Base-by-base conservation (phyloP, 2,888 invertebrate genomes). In the Sinotaia quadrata region DNA sequence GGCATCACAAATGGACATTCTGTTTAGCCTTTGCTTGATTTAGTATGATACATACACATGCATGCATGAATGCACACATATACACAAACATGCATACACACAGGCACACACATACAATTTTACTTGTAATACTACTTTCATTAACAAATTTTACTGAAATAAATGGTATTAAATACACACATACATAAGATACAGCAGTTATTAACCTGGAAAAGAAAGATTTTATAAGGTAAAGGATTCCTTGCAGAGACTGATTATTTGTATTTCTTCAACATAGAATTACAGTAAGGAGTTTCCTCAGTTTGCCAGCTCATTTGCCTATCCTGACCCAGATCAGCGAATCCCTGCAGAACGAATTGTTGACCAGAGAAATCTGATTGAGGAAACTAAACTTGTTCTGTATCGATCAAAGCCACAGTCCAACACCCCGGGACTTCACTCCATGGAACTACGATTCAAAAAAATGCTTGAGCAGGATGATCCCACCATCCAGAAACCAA, bases 331-430 rank as follows among this genome's bases (percentile, higher is more conserved):
- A 21, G 69, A 75, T n/a, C 68, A 67, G 27, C 73, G 78, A 24
- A 69, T 74, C 21, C 81, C 82, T 5, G 83, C 86, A 2, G 73
- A 82, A 33, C 72, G 87, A 36, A 77, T 87, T n/a, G 85, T 81
- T 1, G 82, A 86, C 69, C 87, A 87, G 75, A 71, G 83, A 18
- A 84, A 84, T 68, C 79, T 87, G 27, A 72, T 79, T 49, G 78
- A 85, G 33, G 86, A 87, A 67, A 87, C 85, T 33, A 84, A 84
- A 69, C 79, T 87, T 0, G 80, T 82, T 41, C 73, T 86, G 52
- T 86, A 82, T 71, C 69, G 78, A 49, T 79, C 83, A 44, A 75
- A 78, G 65, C 71, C 78, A 29, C 75, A 77, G 56, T 73, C 76
- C 4, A 71, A 74, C 24, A 75, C 74, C 10, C 75, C 77, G 21